These are phyloP conservation scores for Myotis davidii DNA, from an alignment of 2,113 vertebrate species.

Conservation along the genomic window DNA sequence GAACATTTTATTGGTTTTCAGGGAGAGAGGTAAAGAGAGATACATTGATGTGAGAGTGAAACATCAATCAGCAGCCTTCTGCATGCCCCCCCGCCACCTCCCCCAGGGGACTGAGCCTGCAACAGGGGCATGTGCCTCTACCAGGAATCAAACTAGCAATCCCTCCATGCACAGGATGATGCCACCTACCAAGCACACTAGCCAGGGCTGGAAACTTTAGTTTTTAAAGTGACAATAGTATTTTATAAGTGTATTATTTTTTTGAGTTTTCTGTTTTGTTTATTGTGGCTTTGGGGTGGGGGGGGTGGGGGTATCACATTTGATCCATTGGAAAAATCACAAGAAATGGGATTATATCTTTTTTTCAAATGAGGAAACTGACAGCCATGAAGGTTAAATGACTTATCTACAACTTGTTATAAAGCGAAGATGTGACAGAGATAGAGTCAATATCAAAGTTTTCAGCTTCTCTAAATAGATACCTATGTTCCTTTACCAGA, in stretches of 20 bases:
- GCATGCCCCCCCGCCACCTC: not conserved
- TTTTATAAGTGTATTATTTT: not conserved
- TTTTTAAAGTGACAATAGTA: not conserved
- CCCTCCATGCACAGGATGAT: not conserved
- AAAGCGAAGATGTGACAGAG: not conserved
- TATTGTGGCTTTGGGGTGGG: not conserved
- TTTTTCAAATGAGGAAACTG: not conserved
- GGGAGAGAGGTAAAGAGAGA: not conserved
- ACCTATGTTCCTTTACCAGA: not conserved
- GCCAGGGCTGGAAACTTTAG: not conserved
- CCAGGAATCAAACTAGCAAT: not conserved
- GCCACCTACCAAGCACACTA: not conserved
- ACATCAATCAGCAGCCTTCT: not conserved
- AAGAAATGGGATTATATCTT: not conserved
- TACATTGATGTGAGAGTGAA: not conserved
- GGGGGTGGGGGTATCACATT: not conserved
- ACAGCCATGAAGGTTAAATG: not conserved
- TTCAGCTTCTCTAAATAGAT: not conserved
- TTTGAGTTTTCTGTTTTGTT: conserved; percentile 15
- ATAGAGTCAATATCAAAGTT: not conserved
- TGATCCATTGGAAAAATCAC: not conserved
- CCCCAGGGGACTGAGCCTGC: not conserved
- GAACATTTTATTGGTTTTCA: not conserved
- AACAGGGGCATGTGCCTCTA: not conserved
- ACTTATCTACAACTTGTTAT: not conserved